Evolutionary conservation across 2,888 invertebrate genomes (phyloP), one percentile per base, ranked within the genome.

Genomic region (Ectropis crepuscularia): DNA sequence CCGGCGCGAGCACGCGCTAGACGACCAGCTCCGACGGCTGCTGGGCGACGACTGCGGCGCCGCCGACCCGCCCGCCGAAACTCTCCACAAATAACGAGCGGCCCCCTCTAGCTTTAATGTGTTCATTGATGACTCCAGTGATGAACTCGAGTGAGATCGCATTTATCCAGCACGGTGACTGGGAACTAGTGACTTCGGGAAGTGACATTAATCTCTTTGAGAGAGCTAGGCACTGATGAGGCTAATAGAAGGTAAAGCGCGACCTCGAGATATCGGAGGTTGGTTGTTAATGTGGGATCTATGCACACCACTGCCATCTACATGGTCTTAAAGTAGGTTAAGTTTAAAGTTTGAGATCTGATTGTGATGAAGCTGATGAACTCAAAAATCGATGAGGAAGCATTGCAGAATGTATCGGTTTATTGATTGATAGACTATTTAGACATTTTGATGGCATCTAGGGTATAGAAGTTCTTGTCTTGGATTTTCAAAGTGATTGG

Each of bases 61-160:
- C 45, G 78, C 87, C 55, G 87, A 87, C 79, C 85, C 88, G 69
- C 88, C 87, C 86, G 88, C 86, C 81, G 79, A 86, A 84, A 85
- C 89, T 83, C 81, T 86, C 78, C 82, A 76, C 76, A 89, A 89
- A 83, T 86, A 84, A 87, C 83, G 86, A 86, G 86, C 85, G 85
- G 81, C 76, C 55, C 53, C 39, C 49, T 48, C 45, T 61, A 58
- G 43, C 42, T 67, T 67, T 51, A 53, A 41, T 55, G 66, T 62
- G 67, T 61, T 59, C 63, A 60, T 55, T 50, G 61, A 55, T 58
- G 49, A 53, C 62, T 63, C 36, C 38, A 48, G 59, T 42, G 49
- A 64, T 68, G 69, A 63, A 71, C 68, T 69, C 60, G 38, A 58
- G 45, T 58, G 63, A 63, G 42, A 54, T 10, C 8, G 45, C 53